phyloP scores from a whole-genome alignment of 2,797 vertebrate species.

The Acrossocheilus fasciatus region DNA sequence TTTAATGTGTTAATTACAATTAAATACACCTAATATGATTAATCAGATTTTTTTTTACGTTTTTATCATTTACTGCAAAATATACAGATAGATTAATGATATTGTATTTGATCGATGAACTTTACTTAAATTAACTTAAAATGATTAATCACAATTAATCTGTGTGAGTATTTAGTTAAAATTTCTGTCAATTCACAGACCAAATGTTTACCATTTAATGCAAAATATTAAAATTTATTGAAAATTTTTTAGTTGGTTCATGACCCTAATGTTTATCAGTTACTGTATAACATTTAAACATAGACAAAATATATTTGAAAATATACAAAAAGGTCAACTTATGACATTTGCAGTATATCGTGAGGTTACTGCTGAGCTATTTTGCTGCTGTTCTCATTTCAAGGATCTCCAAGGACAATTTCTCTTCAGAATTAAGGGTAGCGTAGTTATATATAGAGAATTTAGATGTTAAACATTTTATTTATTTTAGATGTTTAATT shows the following conservation, averaged over 20 bases:
- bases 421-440: neutral
- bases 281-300: neutral
- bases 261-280: neutral
- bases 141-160: neutral
- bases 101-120: too few relatives aligned
- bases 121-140: too few relatives aligned
- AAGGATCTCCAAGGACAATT: neutral
- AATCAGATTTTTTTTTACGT: too few relatives aligned
- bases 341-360: neutral
- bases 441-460: neutral
- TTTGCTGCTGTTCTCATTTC: neutral
- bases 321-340: neutral
- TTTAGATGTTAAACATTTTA: neutral
- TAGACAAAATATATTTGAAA: neutral
- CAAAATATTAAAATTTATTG: neutral
- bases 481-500: neutral
- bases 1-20: neutral
- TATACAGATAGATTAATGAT: neutral
- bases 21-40: neutral
- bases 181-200: neutral
- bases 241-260: neutral
- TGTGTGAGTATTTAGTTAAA: neutral
- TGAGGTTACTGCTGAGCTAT: neutral
- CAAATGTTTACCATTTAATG: neutral
- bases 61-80: neutral